These are phyloP conservation scores for Gopherus evgoodei DNA, from an alignment of 2,113 vertebrate genomes.

Conservation along the genomic window DNA sequence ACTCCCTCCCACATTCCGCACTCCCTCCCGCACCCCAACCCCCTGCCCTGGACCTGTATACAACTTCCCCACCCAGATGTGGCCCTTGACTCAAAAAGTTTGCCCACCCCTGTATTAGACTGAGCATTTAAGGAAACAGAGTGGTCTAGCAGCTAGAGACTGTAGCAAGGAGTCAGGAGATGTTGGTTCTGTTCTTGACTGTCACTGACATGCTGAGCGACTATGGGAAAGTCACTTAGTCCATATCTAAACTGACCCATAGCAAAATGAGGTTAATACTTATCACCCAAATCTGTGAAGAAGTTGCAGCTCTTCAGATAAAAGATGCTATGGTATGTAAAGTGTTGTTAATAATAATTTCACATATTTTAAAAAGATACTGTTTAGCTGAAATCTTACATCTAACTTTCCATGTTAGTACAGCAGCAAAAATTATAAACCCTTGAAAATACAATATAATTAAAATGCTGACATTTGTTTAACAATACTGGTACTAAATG, in stretches of 20 bases:
- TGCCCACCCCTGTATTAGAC: background rate
- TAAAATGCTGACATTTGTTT: conserved; percentile 32
- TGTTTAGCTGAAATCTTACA: background rate
- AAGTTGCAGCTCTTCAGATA: background rate
- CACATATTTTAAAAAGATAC: background rate
- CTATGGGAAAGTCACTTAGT: background rate
- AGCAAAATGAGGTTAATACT: background rate
- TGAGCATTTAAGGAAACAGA: background rate
- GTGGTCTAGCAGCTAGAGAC: background rate
- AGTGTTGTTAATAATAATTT: background rate
- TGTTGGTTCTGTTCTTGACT: background rate
- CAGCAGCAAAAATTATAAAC: background rate
- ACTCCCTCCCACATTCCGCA: no score
- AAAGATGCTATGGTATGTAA: background rate
- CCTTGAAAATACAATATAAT: conserved; percentile 31
- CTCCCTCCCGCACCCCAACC: no score
- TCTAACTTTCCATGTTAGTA: background rate
- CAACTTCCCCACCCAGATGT: no score
- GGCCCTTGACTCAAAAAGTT: no score
- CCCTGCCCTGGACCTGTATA: no score
- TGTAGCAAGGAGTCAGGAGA: background rate
- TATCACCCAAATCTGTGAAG: background rate
- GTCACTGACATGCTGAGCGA: background rate
- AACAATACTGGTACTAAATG: background rate
- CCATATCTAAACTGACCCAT: background rate